Base-by-base conservation (phyloP, 1,140 invertebrate genomes). In the Vanessa atalanta region DNA sequence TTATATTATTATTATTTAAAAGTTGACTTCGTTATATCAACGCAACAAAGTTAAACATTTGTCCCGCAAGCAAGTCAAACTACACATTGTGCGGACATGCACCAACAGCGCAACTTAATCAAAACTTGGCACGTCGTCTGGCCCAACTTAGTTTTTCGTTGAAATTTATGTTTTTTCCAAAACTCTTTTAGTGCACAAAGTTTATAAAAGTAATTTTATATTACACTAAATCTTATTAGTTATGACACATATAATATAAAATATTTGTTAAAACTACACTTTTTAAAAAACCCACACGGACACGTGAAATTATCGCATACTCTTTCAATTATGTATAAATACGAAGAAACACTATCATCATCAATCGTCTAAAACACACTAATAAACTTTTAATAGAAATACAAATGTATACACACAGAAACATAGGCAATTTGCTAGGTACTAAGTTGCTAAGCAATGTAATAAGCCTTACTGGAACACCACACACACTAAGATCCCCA, bases 141-240 rank as follows among this genome's bases (percentile, higher is more conserved):
- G 37, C 37, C n/a, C 53, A 13, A 16, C 53, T 20, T 16, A 57
- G 53, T 16, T 23, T 57, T 53, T 16, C 50, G 50, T 53, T 9
- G 20, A 57, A 23, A 57, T 57, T 57, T 57, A 23, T 57, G 16
- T 23, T 57, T 57, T 23, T n/a, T 16, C 20, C 12, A 13, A 57
- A 16, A 57, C n/a, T 23, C 53, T 57, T 57, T 23, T 57, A 23
- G 53, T 57, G 1, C 12, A 57, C 5, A 53, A 13, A 53, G 9
- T 53, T 53, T n/a, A 16, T 53, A 57, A 57, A 23, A 23, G 53
- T 57, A 57, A 12, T 57, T 57, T 57, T 57, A 57, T 23, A 20
- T 57, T 26, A 57, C 23, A 23, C 23, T 57, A 26, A 57, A 20
- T 57, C 20, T 13, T 13, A 3, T 11, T 23, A 57, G 12, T 57